These are phyloP conservation scores for Synergus japonicus DNA, from an alignment of 2,888 invertebrate species.

Conservation along the genomic window DNA sequence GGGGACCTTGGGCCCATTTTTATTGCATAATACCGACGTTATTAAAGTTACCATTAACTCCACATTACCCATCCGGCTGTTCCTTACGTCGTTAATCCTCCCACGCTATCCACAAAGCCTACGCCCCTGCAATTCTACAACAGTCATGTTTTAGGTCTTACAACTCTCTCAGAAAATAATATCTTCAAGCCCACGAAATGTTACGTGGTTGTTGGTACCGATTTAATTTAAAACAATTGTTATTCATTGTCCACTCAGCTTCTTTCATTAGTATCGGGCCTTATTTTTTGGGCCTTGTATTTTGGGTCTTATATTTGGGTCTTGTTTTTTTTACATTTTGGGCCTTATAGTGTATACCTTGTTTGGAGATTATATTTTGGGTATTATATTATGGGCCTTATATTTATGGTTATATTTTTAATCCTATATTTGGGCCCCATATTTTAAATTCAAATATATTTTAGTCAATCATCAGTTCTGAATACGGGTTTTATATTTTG, in stretches of 20 bases:
- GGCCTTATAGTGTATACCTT: too few relatives aligned
- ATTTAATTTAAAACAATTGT: not conserved
- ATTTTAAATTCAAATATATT: too few relatives aligned
- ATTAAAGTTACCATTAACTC: constrained; percentile 62
- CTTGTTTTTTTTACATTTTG: too few relatives aligned
- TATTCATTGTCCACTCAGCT: not conserved
- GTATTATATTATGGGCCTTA: too few relatives aligned
- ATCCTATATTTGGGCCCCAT: too few relatives aligned
- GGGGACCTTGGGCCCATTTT: constrained; percentile 71
- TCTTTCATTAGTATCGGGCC: not conserved
- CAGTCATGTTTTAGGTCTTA: not conserved
- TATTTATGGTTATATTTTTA: too few relatives aligned
- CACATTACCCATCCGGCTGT: constrained; percentile 52
- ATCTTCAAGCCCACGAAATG: not conserved
- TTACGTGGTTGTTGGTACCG: not conserved
- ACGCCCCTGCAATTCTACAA: constrained; percentile 17
- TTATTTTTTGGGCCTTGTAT: too few relatives aligned
- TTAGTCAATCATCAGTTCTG: too few relatives aligned
- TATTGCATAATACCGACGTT: constrained; percentile 66
- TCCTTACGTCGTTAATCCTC: constrained; percentile 35
- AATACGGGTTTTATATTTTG: too few relatives aligned
- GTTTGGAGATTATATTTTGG: too few relatives aligned
- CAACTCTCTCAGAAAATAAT: not conserved
- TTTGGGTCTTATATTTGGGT: too few relatives aligned
- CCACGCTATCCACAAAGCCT: constrained; percentile 16